A percentile compares a stretch with the other conserved stretches of the same genome.
These are phyloP conservation scores for Platycheirus albimanus DNA, from an alignment of 2,888 invertebrate species.

Conservation along the genomic window DNA sequence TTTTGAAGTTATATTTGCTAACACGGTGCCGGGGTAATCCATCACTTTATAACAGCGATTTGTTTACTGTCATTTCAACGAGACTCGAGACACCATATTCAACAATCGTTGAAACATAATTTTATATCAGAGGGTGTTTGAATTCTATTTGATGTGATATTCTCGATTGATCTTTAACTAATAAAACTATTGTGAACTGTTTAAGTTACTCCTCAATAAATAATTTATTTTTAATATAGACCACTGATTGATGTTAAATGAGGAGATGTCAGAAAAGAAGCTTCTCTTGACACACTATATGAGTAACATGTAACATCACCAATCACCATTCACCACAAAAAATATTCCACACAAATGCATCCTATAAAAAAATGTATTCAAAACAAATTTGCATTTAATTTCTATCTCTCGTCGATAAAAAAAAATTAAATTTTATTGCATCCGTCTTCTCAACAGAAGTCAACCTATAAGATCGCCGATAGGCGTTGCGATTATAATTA, in stretches of 20 bases:
- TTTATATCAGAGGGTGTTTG: too few relatives aligned
- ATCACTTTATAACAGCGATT: too few relatives aligned
- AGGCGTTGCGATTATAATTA: conserved; percentile 69
- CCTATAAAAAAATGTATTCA: background rate
- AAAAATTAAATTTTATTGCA: conserved; percentile 42
- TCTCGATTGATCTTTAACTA: too few relatives aligned
- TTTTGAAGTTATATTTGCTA: too few relatives aligned
- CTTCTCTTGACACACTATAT: conserved; percentile 63
- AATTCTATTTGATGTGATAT: too few relatives aligned
- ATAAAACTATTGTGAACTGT: too few relatives aligned
- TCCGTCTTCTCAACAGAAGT: conserved; percentile 62
- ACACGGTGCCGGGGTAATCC: too few relatives aligned
- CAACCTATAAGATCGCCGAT: conserved; percentile 62
- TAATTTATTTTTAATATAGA: too few relatives aligned
- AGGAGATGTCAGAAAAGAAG: conserved; percentile 28
- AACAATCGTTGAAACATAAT: too few relatives aligned
- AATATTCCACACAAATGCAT: background rate
- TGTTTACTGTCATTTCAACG: too few relatives aligned
- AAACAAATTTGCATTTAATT: conserved; percentile 62
- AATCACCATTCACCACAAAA: background rate
- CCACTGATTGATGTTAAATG: conserved; percentile 15
- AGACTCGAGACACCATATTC: too few relatives aligned
- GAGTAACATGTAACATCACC: conserved; percentile 14
- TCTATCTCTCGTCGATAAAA: conserved; percentile 24
- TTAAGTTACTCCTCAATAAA: too few relatives aligned